A percentile compares a stretch with the other conserved stretches of the same genome.
phyloP scores from a whole-genome alignment of 2,113 vertebrate genomes.

The Lepisosteus osseus region DNA sequence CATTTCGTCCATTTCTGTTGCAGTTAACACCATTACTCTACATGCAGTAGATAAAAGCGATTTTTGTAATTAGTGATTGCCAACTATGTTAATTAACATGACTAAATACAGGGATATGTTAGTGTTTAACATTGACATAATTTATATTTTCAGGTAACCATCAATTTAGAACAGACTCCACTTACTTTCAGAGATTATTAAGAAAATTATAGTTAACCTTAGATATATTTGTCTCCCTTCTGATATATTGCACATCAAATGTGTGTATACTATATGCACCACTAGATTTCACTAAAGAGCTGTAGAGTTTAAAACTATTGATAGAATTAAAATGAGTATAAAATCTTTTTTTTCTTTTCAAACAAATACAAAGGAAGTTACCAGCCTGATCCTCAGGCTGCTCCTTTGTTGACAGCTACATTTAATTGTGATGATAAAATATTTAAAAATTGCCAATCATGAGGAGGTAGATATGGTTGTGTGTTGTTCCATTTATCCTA shows the following conservation, averaged over 20 bases:
- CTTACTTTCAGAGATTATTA: not conserved
- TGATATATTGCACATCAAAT: not conserved
- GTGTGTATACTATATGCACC: not conserved
- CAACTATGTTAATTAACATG: conserved; percentile 29
- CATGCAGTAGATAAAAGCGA: conserved; percentile 35
- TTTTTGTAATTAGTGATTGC: conserved; percentile 43
- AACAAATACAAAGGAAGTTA: not conserved
- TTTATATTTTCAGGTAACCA: conserved; percentile 7
- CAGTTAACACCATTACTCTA: conserved; percentile 44
- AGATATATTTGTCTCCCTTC: too few species aligned
- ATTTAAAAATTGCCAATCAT: conserved; percentile 48
- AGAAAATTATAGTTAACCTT: too few species aligned
- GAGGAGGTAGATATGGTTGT: conserved; percentile 35
- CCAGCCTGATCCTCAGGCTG: conserved; percentile 13
- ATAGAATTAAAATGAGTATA: not conserved
- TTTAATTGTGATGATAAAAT: conserved; percentile 47
- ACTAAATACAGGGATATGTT: conserved; percentile 27
- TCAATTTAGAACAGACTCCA: not conserved
- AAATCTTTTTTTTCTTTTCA: not conserved
- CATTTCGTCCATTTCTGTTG: conserved; percentile 31
- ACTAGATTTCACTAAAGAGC: conserved; percentile 12
- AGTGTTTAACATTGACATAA: conserved; percentile 10
- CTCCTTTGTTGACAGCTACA: conserved; percentile 41
- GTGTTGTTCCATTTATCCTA: conserved; percentile 58
- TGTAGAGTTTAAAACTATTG: not conserved